A percentile compares a stretch with the other conserved stretches of the same genome.
Conservation (phyloP, 2,888 invertebrate genomes). For the Zaprionus obscuricornis region DNA sequence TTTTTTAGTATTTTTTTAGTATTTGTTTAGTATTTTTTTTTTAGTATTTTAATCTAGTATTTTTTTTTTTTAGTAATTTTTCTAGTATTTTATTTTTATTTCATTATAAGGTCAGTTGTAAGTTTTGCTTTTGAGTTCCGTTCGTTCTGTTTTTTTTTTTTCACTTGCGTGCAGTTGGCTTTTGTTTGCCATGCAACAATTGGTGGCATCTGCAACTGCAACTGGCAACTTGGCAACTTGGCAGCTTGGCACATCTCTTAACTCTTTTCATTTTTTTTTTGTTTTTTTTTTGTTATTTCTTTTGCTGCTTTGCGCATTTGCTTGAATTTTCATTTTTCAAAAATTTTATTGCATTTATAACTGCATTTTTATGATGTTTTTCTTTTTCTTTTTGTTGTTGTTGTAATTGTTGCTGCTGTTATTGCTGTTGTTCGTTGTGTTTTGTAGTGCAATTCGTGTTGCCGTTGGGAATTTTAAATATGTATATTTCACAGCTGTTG, state of each 20-base stretch:
- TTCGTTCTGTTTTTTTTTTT: slow-evolving; percentile 4
- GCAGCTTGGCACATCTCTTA: not conserved
- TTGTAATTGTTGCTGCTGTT: slow-evolving; percentile 24
- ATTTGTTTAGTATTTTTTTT: too few relatives aligned
- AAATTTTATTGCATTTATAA: slow-evolving; percentile 57
- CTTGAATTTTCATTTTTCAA: slow-evolving; percentile 55
- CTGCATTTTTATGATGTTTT: too few relatives aligned
- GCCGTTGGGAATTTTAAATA: slow-evolving; percentile 62
- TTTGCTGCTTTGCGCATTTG: slow-evolving; percentile 23
- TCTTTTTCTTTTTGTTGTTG: slow-evolving; percentile 22
- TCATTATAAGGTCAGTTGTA: too few relatives aligned
- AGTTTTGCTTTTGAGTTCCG: not conserved
- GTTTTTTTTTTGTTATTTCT: too few relatives aligned
- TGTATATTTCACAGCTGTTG: slow-evolving; percentile 45
- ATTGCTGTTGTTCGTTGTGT: not conserved
- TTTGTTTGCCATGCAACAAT: slow-evolving; percentile 23
- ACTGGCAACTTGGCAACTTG: slow-evolving; percentile 4
- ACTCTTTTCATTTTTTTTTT: too few relatives aligned
- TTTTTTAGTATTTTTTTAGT: too few relatives aligned
- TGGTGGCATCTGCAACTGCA: slow-evolving; percentile 21
- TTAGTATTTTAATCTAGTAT: too few relatives aligned
- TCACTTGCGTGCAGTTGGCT: slow-evolving; percentile 18
- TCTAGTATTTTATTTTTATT: not conserved
- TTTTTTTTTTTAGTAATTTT: too few relatives aligned
- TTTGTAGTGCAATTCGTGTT: slow-evolving; percentile 37